These are phyloP conservation scores for Anolis sagrei DNA, from an alignment of 2,113 vertebrate genomes.

Conservation along the genomic window DNA sequence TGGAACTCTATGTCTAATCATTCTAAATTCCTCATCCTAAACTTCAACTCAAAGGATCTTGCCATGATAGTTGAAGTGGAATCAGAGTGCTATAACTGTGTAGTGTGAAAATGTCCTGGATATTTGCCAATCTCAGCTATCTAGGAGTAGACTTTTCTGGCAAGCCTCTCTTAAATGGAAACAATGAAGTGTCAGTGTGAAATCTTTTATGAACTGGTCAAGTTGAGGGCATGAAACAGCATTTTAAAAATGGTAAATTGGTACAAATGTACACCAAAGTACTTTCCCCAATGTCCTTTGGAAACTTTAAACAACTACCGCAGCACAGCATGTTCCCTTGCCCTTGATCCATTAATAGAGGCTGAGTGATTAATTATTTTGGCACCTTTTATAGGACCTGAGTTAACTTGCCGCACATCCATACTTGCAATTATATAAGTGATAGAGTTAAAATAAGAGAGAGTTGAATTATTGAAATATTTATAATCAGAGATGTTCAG, in stretches of 20 bases:
- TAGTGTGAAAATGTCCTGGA: no score
- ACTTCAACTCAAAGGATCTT: no score
- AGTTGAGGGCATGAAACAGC: background rate
- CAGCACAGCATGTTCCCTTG: constrained; percentile 47
- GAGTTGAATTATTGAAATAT: constrained; percentile 77
- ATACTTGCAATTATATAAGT: constrained; percentile 73
- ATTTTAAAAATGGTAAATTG: background rate
- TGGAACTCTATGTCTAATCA: no score
- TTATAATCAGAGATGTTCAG: constrained; percentile 72
- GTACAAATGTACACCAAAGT: background rate
- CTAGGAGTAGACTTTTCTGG: background rate
- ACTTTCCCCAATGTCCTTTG: background rate
- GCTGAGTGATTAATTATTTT: constrained; percentile 77
- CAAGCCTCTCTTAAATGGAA: background rate
- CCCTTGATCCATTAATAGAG: constrained; percentile 75
- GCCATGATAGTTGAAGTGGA: no score
- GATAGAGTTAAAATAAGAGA: constrained; percentile 71
- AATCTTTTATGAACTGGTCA: background rate
- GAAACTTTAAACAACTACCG: background rate
- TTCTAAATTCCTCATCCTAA: no score
- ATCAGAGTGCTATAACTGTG: no score
- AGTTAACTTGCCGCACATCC: constrained; percentile 74
- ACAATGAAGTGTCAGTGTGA: background rate
- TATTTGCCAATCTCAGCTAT: background rate
- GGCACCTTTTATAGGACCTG: constrained; percentile 71